A percentile compares a stretch with the other conserved stretches of the same genome.
Evolutionary conservation across 2,113 vertebrate species (phyloP).

Genomic region (Myrmecophaga tridactyla): DNA sequence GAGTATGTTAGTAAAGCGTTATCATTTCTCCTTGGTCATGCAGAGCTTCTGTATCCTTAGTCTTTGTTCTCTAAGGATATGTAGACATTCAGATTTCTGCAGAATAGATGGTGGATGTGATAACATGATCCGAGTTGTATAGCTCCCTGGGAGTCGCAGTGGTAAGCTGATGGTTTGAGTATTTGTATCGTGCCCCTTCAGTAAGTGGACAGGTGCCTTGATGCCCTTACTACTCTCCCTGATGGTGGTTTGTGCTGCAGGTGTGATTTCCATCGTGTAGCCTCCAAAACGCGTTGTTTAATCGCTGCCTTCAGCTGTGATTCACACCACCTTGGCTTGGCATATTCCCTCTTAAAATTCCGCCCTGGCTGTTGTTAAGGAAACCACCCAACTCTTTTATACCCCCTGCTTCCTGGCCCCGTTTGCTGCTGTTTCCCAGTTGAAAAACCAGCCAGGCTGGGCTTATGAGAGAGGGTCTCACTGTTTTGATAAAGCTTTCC

Average conservation of each 20-base stretch:
- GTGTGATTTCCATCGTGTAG: background rate
- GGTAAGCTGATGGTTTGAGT: background rate
- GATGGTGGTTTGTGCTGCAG: background rate
- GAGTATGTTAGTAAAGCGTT: background rate
- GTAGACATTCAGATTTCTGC: background rate
- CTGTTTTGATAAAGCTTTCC: background rate
- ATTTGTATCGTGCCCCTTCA: background rate
- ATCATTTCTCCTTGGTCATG: background rate
- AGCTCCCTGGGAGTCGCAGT: background rate
- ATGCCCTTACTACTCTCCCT: background rate
- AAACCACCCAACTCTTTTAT: background rate
- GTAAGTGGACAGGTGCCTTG: background rate
- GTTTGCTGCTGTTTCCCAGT: background rate
- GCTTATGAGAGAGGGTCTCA: background rate
- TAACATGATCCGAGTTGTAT: too few species aligned
- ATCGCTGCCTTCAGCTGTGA: conserved; percentile 12
- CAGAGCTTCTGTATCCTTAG: background rate
- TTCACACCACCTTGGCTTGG: conserved; percentile 25
- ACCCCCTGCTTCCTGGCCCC: background rate
- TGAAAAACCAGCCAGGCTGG: background rate
- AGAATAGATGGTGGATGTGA: background rate
- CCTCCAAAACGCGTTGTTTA: background rate
- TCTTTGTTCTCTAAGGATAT: background rate
- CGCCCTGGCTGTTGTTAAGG: background rate
- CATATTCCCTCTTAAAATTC: background rate